Evolutionary conservation across 2,113 vertebrate genomes (phyloP).

Genomic region (Coptodon bakossiorum): DNA sequence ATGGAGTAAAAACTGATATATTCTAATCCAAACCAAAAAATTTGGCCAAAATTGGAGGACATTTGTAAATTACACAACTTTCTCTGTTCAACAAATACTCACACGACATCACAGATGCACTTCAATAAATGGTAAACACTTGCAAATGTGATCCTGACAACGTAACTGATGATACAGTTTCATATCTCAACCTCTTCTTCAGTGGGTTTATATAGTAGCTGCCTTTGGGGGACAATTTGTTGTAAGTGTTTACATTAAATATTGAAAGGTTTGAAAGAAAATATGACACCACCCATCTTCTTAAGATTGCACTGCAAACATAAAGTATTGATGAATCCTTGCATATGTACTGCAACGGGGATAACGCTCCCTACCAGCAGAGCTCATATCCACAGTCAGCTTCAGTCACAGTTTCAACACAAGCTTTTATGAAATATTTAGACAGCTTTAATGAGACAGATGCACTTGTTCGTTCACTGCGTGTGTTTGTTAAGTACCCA

Average conservation of each 20-base stretch:
- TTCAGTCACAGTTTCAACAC: slow-evolving; percentile 8
- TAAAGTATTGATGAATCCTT: slow-evolving; percentile 67
- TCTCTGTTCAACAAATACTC: background rate
- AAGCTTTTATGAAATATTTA: slow-evolving; percentile 64
- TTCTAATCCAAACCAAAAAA: background rate
- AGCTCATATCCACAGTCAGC: slow-evolving; percentile 15
- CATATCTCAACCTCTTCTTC: background rate
- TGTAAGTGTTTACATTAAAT: slow-evolving; percentile 68
- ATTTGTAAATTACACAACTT: background rate
- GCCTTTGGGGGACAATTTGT: slow-evolving; percentile 63
- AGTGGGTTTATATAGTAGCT: slow-evolving; percentile 48
- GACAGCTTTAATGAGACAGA: slow-evolving; percentile 64
- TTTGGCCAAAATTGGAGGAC: background rate
- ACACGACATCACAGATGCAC: background rate
- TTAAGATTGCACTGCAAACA: slow-evolving; percentile 41
- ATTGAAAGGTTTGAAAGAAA: slow-evolving; percentile 59
- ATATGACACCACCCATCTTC: slow-evolving; percentile 25
- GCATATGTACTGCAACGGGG: slow-evolving; percentile 22
- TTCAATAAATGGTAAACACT: background rate
- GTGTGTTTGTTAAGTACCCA: slow-evolving; percentile 63
- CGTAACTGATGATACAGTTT: background rate
- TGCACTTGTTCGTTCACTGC: slow-evolving; percentile 46
- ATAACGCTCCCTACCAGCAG: background rate
- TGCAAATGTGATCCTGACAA: background rate
- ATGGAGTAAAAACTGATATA: background rate